These are phyloP conservation scores for Erpetoichthys calabaricus DNA, from an alignment of 2,797 vertebrate genomes.

Conservation along the genomic window DNA sequence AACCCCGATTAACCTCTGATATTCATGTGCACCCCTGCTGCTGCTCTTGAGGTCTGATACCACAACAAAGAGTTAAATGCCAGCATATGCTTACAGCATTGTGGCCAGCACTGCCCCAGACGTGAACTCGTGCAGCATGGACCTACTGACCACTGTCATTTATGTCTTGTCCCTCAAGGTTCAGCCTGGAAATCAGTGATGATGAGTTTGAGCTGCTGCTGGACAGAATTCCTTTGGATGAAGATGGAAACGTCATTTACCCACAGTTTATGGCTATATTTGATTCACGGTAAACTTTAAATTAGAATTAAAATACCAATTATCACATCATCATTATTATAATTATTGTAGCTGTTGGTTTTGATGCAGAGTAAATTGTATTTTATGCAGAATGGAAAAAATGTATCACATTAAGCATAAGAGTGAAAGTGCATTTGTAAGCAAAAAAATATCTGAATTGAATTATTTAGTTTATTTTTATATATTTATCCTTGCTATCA, in stretches of 20 bases:
- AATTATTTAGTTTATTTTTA: too few species aligned
- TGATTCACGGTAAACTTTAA: constrained; percentile 25
- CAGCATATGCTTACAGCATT: constrained; percentile 73
- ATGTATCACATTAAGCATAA: too few species aligned
- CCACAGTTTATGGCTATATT: constrained; percentile 34
- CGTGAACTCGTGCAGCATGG: constrained; percentile 53
- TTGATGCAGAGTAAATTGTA: too few species aligned
- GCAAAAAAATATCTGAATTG: too few species aligned
- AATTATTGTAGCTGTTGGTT: too few species aligned
- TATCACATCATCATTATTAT: too few species aligned
- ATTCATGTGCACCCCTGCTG: constrained; percentile 56
- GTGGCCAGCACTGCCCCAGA: constrained; percentile 52
- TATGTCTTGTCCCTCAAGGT: constrained; percentile 47
- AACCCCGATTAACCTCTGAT: constrained; percentile 85
- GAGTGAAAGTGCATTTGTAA: too few species aligned
- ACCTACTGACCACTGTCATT: constrained; percentile 37
- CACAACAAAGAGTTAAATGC: constrained; percentile 81
- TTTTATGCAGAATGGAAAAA: too few species aligned
- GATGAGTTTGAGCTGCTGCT: constrained; percentile 72
- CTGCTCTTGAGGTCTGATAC: constrained; percentile 48
- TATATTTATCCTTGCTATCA: too few species aligned
- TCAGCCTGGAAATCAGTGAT: constrained; percentile 64
- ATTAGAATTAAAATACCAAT: too few species aligned
- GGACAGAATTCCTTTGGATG: constrained; percentile 56
- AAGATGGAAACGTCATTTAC: constrained; percentile 55